phyloP scores from a whole-genome alignment of 2,888 invertebrate species.

The Dryocosmus kuriphilus region DNA sequence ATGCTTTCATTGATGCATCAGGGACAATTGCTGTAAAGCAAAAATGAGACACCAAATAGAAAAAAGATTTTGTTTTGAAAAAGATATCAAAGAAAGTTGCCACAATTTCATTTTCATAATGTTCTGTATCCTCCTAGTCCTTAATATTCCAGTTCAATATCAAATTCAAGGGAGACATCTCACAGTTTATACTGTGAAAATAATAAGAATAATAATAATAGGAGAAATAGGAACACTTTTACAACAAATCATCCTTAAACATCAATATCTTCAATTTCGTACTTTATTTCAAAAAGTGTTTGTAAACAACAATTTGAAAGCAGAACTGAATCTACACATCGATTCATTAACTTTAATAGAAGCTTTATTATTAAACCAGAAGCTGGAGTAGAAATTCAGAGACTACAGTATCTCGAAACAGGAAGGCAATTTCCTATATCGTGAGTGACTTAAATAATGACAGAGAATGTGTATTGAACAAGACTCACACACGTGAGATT shows the following conservation, averaged over 20 bases:
- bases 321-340: no score
- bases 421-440: conserved; percentile 15
- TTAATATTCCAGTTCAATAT: background rate
- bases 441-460: conserved; percentile 40
- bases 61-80: background rate
- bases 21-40: conserved; percentile 22
- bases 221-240: no score
- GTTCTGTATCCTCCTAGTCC: background rate
- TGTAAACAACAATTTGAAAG: no score
- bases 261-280: no score
- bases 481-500: conserved; percentile 31
- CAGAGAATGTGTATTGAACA: conserved; percentile 48
- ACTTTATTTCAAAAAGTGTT: no score
- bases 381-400: background rate
- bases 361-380: background rate
- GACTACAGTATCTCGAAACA: conserved; percentile 12
- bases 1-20: conserved; percentile 37
- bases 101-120: background rate
- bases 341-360: no score
- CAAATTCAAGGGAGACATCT: background rate
- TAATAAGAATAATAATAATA: no score
- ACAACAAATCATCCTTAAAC: no score
- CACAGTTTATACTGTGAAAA: background rate
- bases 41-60: conserved; percentile 1
- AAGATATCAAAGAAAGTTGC: background rate